Conservation (phyloP, 2,797 vertebrate genomes). For the Chelmon rostratus region DNA sequence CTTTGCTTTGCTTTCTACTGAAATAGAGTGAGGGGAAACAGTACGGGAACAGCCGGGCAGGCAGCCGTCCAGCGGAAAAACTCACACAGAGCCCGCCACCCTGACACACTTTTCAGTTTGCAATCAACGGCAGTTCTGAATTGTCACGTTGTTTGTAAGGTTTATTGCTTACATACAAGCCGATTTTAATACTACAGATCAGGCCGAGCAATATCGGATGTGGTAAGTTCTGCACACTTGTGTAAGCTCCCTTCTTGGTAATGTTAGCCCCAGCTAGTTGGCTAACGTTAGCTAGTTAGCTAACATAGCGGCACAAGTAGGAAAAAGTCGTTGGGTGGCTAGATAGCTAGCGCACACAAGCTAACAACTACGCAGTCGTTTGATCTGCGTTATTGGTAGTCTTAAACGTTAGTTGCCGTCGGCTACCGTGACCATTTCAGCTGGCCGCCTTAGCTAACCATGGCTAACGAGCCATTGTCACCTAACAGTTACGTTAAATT, state of each 20-base stretch:
- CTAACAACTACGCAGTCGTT: conserved; percentile 85
- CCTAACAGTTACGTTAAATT: conserved; percentile 49
- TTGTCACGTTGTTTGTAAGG: conserved; percentile 70
- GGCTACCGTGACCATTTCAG: conserved; percentile 38
- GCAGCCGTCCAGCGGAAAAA: conserved; percentile 84
- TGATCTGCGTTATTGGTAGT: conserved; percentile 58
- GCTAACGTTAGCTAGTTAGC: conserved; percentile 80
- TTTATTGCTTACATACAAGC: conserved; percentile 71
- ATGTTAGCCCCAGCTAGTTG: conserved; percentile 77
- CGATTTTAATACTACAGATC: conserved; percentile 85
- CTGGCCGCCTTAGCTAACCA: conserved; percentile 24
- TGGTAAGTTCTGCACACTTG: conserved; percentile 90
- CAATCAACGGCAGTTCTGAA: conserved; percentile 60
- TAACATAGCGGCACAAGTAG: conserved; percentile 70
- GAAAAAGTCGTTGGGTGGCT: conserved; percentile 81
- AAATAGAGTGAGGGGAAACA: conserved; percentile 83
- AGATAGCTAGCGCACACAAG: conserved; percentile 73
- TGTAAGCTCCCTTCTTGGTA: conserved; percentile 72
- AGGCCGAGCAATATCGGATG: conserved; percentile 91
- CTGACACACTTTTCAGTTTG: conserved; percentile 75
- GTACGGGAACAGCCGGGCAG: conserved; percentile 82
- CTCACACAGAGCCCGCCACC: conserved; percentile 81
- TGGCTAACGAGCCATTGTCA: conserved; percentile 46
- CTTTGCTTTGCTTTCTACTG: conserved; percentile 84
- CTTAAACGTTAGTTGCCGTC: conserved; percentile 51